Conservation (phyloP, 2,797 vertebrate genomes). For the Cynodonichthys magdalenae region DNA sequence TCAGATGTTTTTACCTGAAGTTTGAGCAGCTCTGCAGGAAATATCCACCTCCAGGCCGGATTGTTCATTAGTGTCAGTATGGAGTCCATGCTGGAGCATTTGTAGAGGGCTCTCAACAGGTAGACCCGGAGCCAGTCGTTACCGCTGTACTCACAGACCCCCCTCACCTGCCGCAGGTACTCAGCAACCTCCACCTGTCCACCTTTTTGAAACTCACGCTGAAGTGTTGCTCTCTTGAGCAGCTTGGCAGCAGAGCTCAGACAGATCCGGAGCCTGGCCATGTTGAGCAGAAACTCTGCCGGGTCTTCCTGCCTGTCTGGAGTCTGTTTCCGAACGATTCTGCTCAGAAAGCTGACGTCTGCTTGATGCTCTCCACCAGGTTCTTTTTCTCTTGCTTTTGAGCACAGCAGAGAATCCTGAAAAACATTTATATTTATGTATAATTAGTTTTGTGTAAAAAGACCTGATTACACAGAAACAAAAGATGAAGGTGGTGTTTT, state of each 20-base stretch:
- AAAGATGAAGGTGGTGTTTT: not conserved
- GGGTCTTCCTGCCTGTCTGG: conserved; percentile 59
- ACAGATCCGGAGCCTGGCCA: conserved; percentile 67
- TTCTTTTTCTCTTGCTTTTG: conserved; percentile 18
- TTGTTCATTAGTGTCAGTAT: conserved; percentile 68
- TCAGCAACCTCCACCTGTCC: not conserved
- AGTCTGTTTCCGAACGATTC: conserved; percentile 66
- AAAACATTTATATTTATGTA: not conserved
- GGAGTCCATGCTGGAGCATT: conserved; percentile 53
- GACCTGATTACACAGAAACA: too few species aligned
- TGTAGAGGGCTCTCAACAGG: conserved; percentile 72
- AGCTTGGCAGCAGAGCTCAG: conserved; percentile 64
- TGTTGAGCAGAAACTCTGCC: conserved; percentile 74
- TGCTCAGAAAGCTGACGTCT: conserved; percentile 67
- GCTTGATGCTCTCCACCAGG: conserved; percentile 17
- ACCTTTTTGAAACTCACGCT: conserved; percentile 39
- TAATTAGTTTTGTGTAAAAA: too few species aligned
- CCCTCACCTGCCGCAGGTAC: conserved; percentile 70
- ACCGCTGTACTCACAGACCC: conserved; percentile 58
- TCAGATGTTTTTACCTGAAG: conserved; percentile 65
- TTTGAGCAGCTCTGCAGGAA: conserved; percentile 64
- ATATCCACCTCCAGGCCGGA: conserved; percentile 64
- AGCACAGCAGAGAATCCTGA: conserved; percentile 74
- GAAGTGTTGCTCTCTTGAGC: conserved; percentile 27
- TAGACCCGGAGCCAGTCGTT: conserved; percentile 80